Evolutionary conservation across 2,888 invertebrate species (phyloP).

Genomic region (Epirrhoe tristata): DNA sequence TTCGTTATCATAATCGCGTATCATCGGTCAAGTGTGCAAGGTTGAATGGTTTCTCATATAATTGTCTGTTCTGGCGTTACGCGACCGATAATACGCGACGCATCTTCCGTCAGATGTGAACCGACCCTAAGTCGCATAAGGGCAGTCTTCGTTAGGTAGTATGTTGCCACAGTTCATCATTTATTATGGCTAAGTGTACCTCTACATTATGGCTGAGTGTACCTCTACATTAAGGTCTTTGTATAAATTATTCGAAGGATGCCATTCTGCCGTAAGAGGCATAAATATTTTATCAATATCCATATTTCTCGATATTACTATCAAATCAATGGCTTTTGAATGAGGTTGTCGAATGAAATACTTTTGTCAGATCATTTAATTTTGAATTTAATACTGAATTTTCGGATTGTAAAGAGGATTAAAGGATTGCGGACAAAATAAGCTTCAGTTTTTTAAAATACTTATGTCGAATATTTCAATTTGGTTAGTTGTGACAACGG

Average conservation of each 20-base stretch:
- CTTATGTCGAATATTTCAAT: slow-evolving; percentile 16
- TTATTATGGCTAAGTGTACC: slow-evolving; percentile 45
- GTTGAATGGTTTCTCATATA: too few species aligned
- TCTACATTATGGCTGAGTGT: slow-evolving; percentile 45
- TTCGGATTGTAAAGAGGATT: slow-evolving; percentile 23
- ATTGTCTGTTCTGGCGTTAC: too few species aligned
- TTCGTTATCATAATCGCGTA: too few species aligned
- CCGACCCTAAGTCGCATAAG: too few species aligned
- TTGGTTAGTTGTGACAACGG: background rate
- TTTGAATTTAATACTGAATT: slow-evolving; percentile 32
- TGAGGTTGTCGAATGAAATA: slow-evolving; percentile 41
- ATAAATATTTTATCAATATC: slow-evolving; percentile 40
- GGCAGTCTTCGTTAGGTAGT: too few species aligned
- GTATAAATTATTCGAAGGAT: slow-evolving; percentile 52
- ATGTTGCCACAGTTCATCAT: slow-evolving; percentile 2
- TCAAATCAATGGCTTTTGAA: slow-evolving; percentile 42
- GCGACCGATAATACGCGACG: too few species aligned
- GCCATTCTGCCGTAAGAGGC: slow-evolving; percentile 50
- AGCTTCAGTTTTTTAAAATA: slow-evolving; percentile 24
- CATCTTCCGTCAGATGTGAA: too few species aligned
- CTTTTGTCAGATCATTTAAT: slow-evolving; percentile 35
- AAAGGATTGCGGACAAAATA: slow-evolving; percentile 21
- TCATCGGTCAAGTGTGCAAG: too few species aligned
- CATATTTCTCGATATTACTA: slow-evolving; percentile 32
- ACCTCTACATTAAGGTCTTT: slow-evolving; percentile 40